phyloP scores from a whole-genome alignment of 2,113 vertebrate species.

The Rhinopomastus cyanomelas region DNA sequence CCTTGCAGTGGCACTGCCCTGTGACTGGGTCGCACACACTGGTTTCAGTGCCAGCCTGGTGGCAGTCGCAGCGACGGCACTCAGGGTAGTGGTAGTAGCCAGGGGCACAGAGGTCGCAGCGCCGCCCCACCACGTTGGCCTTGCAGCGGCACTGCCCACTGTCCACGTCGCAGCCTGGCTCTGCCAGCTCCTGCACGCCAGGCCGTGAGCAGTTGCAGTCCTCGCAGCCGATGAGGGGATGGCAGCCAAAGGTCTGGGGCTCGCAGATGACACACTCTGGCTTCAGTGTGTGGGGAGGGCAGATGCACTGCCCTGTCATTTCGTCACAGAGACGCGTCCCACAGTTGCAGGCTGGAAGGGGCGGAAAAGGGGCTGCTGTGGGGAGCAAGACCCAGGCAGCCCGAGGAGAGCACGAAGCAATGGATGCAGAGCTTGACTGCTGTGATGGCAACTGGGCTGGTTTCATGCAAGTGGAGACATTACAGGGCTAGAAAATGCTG shows the following conservation, averaged over 20 bases:
- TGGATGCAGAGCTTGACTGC: neutral
- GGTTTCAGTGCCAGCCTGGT: conserved; percentile 81
- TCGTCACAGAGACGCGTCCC: conserved; percentile 88
- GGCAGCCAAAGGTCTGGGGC: conserved; percentile 92
- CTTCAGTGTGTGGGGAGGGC: conserved; percentile 86
- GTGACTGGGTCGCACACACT: conserved; percentile 83
- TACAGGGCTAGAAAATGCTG: neutral
- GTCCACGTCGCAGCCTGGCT: conserved; percentile 81
- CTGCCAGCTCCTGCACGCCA: conserved; percentile 75
- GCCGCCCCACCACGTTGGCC: conserved; percentile 86
- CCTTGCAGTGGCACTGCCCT: conserved; percentile 93
- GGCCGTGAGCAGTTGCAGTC: conserved; percentile 90
- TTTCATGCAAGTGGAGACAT: neutral
- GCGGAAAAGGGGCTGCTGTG: too few relatives aligned
- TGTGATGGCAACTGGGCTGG: neutral
- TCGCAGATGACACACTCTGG: conserved; percentile 88
- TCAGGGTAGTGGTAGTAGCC: conserved; percentile 89
- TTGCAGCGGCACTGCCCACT: conserved; percentile 96
- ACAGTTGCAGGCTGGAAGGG: conserved; percentile 86
- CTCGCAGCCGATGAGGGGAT: conserved; percentile 92
- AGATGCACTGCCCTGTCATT: conserved; percentile 89
- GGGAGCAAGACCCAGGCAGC: neutral
- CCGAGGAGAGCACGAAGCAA: fast-evolving
- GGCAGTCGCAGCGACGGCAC: conserved; percentile 88
- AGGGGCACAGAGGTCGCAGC: conserved; percentile 86